Percentiles rank a stretch among this genome's conserved stretches.
Evolutionary conservation across 2,797 vertebrate genomes (phyloP).

Genomic region (Sebastes miniatus): DNA sequence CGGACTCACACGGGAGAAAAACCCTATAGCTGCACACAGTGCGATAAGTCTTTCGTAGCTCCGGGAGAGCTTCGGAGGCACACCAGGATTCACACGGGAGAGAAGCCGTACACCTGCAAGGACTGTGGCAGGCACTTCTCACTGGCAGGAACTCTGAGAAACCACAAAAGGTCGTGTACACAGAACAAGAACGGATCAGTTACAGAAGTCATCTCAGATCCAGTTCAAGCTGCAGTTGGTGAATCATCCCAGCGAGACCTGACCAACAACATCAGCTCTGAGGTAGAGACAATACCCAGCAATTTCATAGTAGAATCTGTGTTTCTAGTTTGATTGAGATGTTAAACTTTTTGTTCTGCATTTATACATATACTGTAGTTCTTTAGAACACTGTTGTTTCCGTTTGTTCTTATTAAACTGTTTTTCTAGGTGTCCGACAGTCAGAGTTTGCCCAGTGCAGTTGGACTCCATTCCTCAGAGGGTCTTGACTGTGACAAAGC

Average conservation of each 20-base stretch:
- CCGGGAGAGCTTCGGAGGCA: constrained; percentile 77
- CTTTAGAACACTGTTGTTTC: background rate
- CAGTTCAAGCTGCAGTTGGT: background rate
- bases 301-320: background rate
- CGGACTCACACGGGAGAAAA: constrained; percentile 78
- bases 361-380: background rate
- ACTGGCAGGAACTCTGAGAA: constrained; percentile 75
- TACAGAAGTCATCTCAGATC: background rate
- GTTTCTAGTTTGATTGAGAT: background rate
- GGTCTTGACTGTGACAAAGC: constrained; percentile 20
- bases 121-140: constrained; percentile 77
- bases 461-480: constrained; percentile 22
- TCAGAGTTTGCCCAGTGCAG: constrained; percentile 6
- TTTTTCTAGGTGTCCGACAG: constrained; percentile 36
- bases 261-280: background rate
- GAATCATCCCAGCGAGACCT: constrained; percentile 33
- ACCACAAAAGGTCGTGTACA: constrained; percentile 72
- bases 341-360: background rate
- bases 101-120: constrained; percentile 75
- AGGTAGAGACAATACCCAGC: constrained; percentile 38
- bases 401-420: background rate
- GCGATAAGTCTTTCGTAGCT: constrained; percentile 75
- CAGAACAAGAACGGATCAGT: constrained; percentile 43
- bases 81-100: constrained; percentile 77
- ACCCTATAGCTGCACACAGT: constrained; percentile 77